Evolutionary conservation across 2,888 invertebrate genomes (phyloP).

Genomic region (Orchesella flavescens): DNA sequence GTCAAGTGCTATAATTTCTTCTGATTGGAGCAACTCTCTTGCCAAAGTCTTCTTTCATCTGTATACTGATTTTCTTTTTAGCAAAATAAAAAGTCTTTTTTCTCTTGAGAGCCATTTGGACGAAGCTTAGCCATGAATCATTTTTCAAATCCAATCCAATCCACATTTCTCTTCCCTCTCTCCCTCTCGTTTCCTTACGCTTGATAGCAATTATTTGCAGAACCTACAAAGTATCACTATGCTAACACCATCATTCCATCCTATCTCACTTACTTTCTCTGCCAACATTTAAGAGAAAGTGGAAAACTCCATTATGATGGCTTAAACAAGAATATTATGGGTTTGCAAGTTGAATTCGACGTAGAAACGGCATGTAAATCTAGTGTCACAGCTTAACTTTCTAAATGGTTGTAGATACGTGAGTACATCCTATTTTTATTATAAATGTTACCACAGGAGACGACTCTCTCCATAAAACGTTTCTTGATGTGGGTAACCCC

Average conservation of each 20-base stretch:
- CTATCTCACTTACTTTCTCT: background rate
- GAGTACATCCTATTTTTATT: too few species aligned
- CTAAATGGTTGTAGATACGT: too few species aligned
- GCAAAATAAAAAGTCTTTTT: constrained; percentile 2
- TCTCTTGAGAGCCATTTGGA: constrained; percentile 48
- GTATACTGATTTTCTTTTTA: constrained; percentile 16
- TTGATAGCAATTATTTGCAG: background rate
- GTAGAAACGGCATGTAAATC: too few species aligned
- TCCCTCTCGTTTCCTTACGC: too few species aligned
- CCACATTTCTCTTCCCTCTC: constrained; percentile 47
- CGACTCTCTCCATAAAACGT: too few species aligned
- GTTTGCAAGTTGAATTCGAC: too few species aligned
- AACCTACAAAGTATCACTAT: constrained; percentile 35
- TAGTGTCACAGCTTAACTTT: too few species aligned
- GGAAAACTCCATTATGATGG: background rate
- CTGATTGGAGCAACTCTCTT: constrained; percentile 53
- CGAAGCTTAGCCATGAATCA: constrained; percentile 56
- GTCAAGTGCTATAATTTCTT: constrained; percentile 60
- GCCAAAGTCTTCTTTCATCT: constrained; percentile 21
- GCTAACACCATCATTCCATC: background rate
- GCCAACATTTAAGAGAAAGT: background rate
- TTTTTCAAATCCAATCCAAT: constrained; percentile 62
- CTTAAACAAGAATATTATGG: background rate
- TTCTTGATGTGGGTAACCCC: too few species aligned
- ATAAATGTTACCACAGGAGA: too few species aligned